Evolutionary conservation across 1,140 invertebrate species (phyloP), one percentile per base, ranked within the genome.

Genomic region (Pentalonia nigronervosa): DNA sequence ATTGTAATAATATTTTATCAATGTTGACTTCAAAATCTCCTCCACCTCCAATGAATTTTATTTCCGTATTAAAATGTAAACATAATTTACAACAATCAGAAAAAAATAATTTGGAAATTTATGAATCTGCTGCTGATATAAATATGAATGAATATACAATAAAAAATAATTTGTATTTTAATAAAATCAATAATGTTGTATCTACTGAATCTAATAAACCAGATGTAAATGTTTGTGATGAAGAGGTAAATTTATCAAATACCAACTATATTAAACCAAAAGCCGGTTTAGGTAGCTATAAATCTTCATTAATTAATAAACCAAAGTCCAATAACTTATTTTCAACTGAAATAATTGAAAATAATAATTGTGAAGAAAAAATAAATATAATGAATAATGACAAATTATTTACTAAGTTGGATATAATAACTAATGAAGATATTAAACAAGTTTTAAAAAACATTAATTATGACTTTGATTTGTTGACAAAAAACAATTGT

Each of bases 1-100:
- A 47, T 91, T 11, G 2, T 76, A 34, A 92, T 21, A 92, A 50
- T 50, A 21, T 83, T 36, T 81, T 50, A 81, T 34, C 60, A 83
- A 23, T 67, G 2, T 45, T 36, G 9, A 36, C 90, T 81, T 36
- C n/a, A 36, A 83, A 91, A 83, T 23, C 7, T 48, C 60, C 20
- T 17, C 67, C 90, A 48, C 90, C 60, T 17, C 47, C 90, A 23
- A 47, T 81, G 67, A 91, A 50, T 91, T 91, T 83, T 91, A 81
- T 81, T 81, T 91, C 90, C 25, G 47, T 91, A 50, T 50, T 91
- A 50, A 91, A 91, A 48, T 91, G 47, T 91, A 91, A 91, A 83
- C 14, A 48, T 25, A 47, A 36, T 50, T 56, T 83, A 34, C 41
- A 48, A 91, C 67, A 47, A 48, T 23, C 47, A 83, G 45, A 81